Evolutionary conservation across 2,888 invertebrate species (phyloP), one percentile per base, ranked within the genome.

Genomic region (Catocala nupta): DNA sequence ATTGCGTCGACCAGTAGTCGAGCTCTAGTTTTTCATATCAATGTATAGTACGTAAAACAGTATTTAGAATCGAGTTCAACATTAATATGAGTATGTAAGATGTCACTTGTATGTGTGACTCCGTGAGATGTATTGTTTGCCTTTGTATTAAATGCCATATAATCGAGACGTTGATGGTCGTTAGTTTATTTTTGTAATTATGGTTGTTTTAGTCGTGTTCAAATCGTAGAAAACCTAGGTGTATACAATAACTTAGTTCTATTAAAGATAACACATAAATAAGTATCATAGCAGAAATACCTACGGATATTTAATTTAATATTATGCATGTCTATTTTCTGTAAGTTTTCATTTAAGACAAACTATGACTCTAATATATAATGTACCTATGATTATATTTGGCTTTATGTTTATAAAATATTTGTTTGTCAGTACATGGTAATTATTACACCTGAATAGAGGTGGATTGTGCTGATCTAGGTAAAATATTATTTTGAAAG

Each of bases 131-230:
- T 25, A 16, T 16, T 16, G 16, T 16, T 16, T 16, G 8, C 8
- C 67, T 65, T 58, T 62, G 54, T 57, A 63, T 55, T 73, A 57
- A 70, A 74, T 77, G 77, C 77, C 77, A 77, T 77, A 75, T 71
- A 73, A 59, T 70, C 51, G 63, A 70, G 65, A 72, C 59, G 61
- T 73, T 57, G 63, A 63, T 44, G 55, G 47, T 66, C 25, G 50
- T 65, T 63, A 65, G 65, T 55, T 59, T 73, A 68, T 66, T 65
- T 73, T 71, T 65, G 34, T 68, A 65, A 73, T 71, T 58, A 75
- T 75, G 77, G 77, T 77, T 77, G 77, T 77, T 75, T 65, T 60
- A 67, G 63, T 71, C 68, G 77, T 77, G 75, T 77, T 77, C 77
- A 77, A 73, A 75, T 57, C 33, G 62, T 70, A 70, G 49, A 65